Evolutionary conservation across 2,797 vertebrate genomes (phyloP).

Genomic region (Ctenosaura bakeri): DNA sequence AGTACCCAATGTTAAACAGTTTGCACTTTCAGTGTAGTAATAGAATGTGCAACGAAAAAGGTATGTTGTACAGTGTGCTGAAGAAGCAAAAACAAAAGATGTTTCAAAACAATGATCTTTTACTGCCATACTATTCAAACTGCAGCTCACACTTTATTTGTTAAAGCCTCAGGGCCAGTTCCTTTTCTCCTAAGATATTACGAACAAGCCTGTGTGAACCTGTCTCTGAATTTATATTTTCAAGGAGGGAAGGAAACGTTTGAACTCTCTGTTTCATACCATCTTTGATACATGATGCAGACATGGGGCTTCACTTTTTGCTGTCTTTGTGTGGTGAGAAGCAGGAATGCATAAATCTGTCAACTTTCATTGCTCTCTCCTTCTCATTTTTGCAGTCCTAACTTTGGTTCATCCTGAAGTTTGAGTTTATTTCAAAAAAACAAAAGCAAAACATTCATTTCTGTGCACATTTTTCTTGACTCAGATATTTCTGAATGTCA

Average conservation of each 20-base stretch:
- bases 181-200: conserved; percentile 5
- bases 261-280: background rate
- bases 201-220: background rate
- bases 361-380: background rate
- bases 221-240: background rate
- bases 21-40: background rate
- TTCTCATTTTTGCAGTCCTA: background rate
- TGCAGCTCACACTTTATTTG: background rate
- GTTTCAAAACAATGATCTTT: background rate
- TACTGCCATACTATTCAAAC: background rate
- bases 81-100: background rate
- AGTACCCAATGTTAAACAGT: background rate
- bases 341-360: background rate
- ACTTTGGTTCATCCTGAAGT: background rate
- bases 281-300: background rate
- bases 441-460: background rate
- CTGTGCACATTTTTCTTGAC: background rate
- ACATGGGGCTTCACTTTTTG: too few species aligned
- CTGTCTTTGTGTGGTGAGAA: background rate
- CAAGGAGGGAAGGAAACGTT: background rate
- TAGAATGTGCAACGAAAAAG: background rate
- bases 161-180: background rate
- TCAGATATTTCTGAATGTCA: background rate
- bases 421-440: background rate
- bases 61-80: background rate